Evolutionary conservation across 2,113 vertebrate genomes (phyloP).

Genomic region (Sula dactylatra): DNA sequence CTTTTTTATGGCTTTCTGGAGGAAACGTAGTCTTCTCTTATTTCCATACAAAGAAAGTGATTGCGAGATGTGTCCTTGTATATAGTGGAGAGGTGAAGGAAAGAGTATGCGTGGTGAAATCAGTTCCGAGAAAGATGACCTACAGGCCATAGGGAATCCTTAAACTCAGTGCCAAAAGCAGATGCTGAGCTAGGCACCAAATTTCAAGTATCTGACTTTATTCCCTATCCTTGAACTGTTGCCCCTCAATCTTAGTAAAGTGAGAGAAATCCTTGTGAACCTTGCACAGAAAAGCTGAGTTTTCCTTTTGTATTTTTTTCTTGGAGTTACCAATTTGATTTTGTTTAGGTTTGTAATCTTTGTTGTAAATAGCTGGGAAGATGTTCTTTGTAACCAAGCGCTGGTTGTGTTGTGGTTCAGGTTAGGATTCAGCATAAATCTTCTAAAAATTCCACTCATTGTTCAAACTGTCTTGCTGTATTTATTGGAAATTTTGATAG

Average conservation of each 20-base stretch:
- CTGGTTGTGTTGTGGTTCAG: background rate
- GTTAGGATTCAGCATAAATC: background rate
- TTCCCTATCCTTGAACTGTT: background rate
- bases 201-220: background rate
- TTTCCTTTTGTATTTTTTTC: background rate
- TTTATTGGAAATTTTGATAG: background rate
- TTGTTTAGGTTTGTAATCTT: background rate
- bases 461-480: background rate
- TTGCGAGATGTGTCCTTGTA: background rate
- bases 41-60: background rate
- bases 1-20: background rate
- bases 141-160: background rate
- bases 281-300: background rate
- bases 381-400: background rate
- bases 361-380: background rate
- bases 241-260: background rate
- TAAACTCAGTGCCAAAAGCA: background rate
- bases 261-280: background rate
- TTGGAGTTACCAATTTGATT: background rate
- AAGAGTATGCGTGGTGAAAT: background rate
- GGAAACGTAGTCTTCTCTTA: background rate
- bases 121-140: background rate
- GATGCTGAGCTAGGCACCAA: background rate
- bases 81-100: background rate
- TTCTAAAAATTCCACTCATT: background rate